These are phyloP conservation scores for Ormyrus thymus DNA, from an alignment of 2,888 invertebrate species.

Conservation along the genomic window DNA sequence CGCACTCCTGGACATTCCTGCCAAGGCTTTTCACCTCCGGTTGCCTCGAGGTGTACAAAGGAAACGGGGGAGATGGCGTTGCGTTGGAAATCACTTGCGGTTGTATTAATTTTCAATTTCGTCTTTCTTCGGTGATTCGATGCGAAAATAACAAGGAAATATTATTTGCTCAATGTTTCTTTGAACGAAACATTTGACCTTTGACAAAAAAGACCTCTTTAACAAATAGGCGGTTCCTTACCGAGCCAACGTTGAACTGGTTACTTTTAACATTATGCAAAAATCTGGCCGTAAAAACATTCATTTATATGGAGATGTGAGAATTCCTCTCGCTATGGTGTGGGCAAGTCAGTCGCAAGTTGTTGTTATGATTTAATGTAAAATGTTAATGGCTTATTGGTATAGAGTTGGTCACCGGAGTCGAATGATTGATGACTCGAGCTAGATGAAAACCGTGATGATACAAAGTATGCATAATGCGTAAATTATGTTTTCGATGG, in stretches of 20 bases:
- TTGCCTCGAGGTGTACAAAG: not conserved
- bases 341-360: not conserved
- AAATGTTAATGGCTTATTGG: constrained; percentile 14
- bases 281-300: constrained; percentile 3
- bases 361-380: not conserved
- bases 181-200: too few species aligned
- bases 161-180: too few species aligned
- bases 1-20: not conserved
- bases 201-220: too few species aligned
- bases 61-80: too few species aligned
- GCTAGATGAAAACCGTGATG: not conserved
- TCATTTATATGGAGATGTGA: not conserved
- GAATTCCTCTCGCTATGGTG: not conserved
- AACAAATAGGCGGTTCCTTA: too few species aligned
- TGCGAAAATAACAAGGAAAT: not conserved
- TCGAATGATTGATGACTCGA: constrained; percentile 20
- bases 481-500: not conserved
- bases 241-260: not conserved
- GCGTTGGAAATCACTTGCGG: not conserved
- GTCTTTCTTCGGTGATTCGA: not conserved
- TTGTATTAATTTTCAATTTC: not conserved
- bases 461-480: constrained; percentile 9
- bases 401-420: constrained; percentile 11
- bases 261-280: not conserved
- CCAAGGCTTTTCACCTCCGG: not conserved